These are phyloP conservation scores for Scytalopus superciliaris DNA, from an alignment of 2,113 vertebrate species.

Conservation along the genomic window DNA sequence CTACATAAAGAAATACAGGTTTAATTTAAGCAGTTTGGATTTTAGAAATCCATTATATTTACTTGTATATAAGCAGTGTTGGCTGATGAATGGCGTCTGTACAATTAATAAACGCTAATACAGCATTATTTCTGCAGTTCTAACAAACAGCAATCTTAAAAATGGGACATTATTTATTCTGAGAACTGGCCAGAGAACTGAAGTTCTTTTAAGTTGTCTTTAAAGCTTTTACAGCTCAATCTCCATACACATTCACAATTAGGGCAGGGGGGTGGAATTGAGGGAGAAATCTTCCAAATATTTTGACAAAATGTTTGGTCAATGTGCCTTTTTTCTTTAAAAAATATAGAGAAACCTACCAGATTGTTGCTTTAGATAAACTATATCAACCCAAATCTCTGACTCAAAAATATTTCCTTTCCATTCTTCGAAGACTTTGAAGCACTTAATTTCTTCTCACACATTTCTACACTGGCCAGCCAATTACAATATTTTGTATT, in stretches of 20 bases:
- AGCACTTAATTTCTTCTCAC: background rate
- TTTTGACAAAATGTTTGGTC: background rate
- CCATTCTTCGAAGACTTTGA: background rate
- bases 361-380: background rate
- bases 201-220: background rate
- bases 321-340: background rate
- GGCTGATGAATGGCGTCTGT: background rate
- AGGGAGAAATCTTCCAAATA: background rate
- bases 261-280: background rate
- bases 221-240: background rate
- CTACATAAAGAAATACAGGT: background rate
- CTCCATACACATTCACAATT: background rate
- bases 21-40: background rate
- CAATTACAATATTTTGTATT: background rate
- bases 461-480: background rate
- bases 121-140: background rate
- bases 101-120: background rate
- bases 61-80: background rate
- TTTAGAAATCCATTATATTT: background rate
- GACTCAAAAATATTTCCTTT: background rate
- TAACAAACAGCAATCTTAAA: background rate
- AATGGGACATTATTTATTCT: background rate
- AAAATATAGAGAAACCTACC: accelerated
- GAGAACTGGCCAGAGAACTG: background rate
- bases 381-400: background rate